phyloP scores from a whole-genome alignment of 2,888 invertebrate genomes.

The Drosophila nr. fundita region DNA sequence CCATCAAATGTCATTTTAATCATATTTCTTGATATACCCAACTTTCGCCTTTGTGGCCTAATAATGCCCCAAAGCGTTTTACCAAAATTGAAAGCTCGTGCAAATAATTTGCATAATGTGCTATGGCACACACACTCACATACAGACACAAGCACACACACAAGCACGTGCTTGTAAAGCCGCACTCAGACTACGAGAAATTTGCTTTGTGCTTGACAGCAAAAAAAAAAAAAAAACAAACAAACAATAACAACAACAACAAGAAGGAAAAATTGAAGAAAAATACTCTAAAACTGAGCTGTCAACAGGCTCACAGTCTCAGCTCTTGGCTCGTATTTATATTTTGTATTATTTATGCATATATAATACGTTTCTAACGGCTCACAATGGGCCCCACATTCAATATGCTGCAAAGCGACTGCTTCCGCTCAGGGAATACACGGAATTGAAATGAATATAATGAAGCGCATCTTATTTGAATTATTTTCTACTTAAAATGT shows the following conservation, averaged over 20 bases:
- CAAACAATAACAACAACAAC: neutral
- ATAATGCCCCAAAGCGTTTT: conserved; percentile 74
- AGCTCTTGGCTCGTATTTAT: conserved; percentile 69
- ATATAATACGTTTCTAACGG: conserved; percentile 44
- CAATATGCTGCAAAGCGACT: conserved; percentile 5
- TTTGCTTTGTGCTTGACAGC: conserved; percentile 56
- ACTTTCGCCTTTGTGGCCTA: conserved; percentile 62
- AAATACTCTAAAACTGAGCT: conserved; percentile 41
- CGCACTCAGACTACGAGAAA: conserved; percentile 47
- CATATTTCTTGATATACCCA: conserved; percentile 63
- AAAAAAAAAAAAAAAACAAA: conserved; percentile 23
- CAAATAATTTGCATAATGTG: conserved; percentile 78
- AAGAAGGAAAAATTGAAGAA: conserved; percentile 3
- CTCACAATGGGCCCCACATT: conserved; percentile 47
- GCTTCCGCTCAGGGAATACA: conserved; percentile 4
- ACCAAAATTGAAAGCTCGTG: conserved; percentile 78
- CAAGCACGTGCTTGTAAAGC: conserved; percentile 29
- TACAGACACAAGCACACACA: neutral
- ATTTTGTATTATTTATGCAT: conserved; percentile 76
- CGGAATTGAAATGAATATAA: neutral
- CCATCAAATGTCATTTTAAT: conserved; percentile 74
- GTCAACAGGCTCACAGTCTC: conserved; percentile 69
- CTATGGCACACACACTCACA: conserved; percentile 22
- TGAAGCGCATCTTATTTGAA: neutral
- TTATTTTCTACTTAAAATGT: neutral